Evolutionary conservation across 2,888 invertebrate genomes (phyloP).

Genomic region (Drosophila macrospina): DNA sequence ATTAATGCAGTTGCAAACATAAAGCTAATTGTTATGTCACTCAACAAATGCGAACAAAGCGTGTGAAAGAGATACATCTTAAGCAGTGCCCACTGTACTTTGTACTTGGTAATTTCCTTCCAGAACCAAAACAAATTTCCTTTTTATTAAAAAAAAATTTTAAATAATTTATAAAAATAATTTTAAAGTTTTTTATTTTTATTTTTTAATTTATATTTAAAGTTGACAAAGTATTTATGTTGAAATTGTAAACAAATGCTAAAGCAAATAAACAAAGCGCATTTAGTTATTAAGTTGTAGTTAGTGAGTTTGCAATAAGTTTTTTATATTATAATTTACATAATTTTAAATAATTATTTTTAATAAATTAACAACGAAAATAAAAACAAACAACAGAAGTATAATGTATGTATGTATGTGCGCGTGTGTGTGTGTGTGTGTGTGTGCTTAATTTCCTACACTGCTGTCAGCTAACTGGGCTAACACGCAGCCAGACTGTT

Average conservation of each 20-base stretch:
- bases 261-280: conserved; percentile 17
- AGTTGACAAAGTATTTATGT: conserved; percentile 42
- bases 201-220: conserved; percentile 17
- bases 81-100: conserved; percentile 55
- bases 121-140: conserved; percentile 42
- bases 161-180: neutral
- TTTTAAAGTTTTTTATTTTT: neutral
- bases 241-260: conserved; percentile 11
- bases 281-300: conserved; percentile 49
- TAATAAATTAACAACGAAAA: conserved; percentile 53
- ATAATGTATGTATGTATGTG: conserved; percentile 34
- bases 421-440: conserved; percentile 19
- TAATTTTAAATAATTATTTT: conserved; percentile 37
- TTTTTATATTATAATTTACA: conserved; percentile 43
- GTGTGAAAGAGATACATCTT: conserved; percentile 30
- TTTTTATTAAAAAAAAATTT: neutral
- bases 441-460: conserved; percentile 28
- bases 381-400: conserved; percentile 13
- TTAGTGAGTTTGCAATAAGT: conserved; percentile 44
- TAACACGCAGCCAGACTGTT: conserved; percentile 55
- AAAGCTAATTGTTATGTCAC: conserved; percentile 48
- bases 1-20: conserved; percentile 40
- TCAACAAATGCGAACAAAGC: conserved; percentile 44
- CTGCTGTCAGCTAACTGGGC: conserved; percentile 11
- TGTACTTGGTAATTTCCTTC: conserved; percentile 47